Evolutionary conservation across 2,797 vertebrate genomes (phyloP).

Genomic region (Sternotherus odoratus): DNA sequence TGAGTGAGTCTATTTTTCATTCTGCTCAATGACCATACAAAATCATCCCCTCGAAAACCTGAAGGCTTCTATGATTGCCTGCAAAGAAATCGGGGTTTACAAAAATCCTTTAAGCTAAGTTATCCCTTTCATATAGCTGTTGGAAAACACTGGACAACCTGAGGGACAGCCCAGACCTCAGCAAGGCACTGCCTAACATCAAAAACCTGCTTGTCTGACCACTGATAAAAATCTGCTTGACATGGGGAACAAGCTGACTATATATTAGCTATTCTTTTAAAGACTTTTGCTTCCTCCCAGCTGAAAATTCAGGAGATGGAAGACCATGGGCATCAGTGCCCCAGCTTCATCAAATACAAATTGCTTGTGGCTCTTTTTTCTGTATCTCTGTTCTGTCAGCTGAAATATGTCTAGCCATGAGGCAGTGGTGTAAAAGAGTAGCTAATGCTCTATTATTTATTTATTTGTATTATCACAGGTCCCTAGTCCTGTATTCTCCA

Average conservation of each 20-base stretch:
- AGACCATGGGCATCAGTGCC: background rate
- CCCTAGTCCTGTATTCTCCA: background rate
- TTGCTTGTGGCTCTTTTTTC: background rate
- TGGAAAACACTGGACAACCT: constrained; percentile 1
- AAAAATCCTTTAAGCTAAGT: constrained; percentile 37
- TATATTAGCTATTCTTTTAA: background rate
- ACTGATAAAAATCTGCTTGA: constrained; percentile 42
- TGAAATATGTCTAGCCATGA: background rate
- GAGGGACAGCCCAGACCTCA: constrained; percentile 30
- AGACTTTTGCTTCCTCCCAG: background rate
- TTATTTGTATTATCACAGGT: background rate
- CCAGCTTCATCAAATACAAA: background rate
- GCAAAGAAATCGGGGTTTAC: background rate
- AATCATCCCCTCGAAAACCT: background rate
- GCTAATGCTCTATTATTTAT: background rate
- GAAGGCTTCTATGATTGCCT: background rate
- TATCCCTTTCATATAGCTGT: background rate
- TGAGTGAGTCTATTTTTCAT: background rate
- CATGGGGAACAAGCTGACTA: background rate
- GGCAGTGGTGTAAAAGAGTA: background rate
- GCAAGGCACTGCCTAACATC: constrained; percentile 11
- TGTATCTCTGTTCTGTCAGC: background rate
- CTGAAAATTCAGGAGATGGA: constrained; percentile 18
- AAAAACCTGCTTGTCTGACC: constrained; percentile 52
- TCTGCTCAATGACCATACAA: background rate